Conservation (phyloP, 2,888 invertebrate species). For the Chirona hameri region DNA sequence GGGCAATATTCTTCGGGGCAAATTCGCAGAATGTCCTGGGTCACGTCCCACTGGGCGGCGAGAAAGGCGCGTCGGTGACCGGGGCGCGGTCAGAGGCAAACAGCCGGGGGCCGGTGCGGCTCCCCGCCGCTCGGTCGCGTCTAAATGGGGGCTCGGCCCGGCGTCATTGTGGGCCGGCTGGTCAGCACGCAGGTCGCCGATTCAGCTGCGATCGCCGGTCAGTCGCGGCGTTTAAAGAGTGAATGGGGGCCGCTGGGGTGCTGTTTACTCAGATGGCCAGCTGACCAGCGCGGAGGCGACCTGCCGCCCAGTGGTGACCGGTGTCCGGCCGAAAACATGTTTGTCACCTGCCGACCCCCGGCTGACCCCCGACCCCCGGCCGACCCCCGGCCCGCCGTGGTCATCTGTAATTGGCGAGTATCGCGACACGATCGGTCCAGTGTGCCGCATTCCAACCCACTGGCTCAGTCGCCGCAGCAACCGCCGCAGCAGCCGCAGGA, state of each 20-base stretch:
- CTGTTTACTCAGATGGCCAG: background rate
- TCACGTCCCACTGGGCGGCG: conserved; percentile 13
- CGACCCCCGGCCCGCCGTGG: background rate
- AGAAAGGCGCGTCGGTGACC: background rate
- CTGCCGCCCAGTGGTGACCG: background rate
- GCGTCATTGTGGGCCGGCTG: background rate
- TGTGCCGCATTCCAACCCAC: background rate
- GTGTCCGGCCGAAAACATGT: conserved; percentile 10
- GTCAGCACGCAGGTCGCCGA: background rate
- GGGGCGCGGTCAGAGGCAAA: background rate
- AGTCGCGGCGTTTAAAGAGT: background rate
- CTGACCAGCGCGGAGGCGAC: background rate
- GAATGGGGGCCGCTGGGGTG: background rate
- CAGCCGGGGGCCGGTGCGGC: background rate
- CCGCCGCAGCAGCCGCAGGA: background rate
- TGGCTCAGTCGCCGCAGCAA: background rate
- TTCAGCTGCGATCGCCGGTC: background rate
- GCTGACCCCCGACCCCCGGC: background rate
- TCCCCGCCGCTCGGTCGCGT: background rate
- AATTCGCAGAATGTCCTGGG: background rate
- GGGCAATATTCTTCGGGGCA: background rate
- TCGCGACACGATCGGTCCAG: conserved; percentile 1
- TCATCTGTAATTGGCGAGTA: conserved; percentile 1
- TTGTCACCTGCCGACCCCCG: background rate
- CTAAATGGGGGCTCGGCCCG: background rate